Evolutionary conservation across 30 jellyfish, hydroid and myxozoan genomes (phyloP), one percentile per base, ranked within the genome.

Genomic region (Nemopilema nomurai): DNA sequence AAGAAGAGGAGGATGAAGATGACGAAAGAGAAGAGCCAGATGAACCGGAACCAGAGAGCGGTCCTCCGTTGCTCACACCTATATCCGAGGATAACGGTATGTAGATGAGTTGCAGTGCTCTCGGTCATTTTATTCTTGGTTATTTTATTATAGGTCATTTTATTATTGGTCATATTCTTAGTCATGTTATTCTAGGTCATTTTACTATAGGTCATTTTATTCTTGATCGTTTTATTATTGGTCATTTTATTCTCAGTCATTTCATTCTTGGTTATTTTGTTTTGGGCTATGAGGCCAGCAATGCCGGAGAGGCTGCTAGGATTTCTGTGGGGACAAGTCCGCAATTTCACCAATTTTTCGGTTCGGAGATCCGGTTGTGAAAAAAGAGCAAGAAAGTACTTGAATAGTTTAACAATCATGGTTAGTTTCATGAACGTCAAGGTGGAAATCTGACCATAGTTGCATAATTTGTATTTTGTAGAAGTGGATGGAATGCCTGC

Each of bases 1-100:
- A 94, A 79, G 99, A 94, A 25, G 98, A 91, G 22, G 99, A 93
- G 16, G 97, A 94, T n/a, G 97, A 88, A 27, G 99, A 94, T 25
- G 99, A 88, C 20, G 99, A 94, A 52, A 76, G 85, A 69, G 97
- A 89, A 31, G 99, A 88, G 33, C 96, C 92, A 25, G 97, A 88
- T 72, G 99, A 94, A 67, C 88, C 90, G 18, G 97, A 89, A 63
- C 97, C 96, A 9, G 99, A 94, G 69, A 90, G 85, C 57, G 99
- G 99, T 3, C 99, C 99, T 6, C 90, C 97, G 7, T 69, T 94
- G n/a, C 88, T 94, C 24, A 89, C 99, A n/a, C 97, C 99, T 1
- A 84, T 94, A n/a, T 94, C 99, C 20, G 99, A 94, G 79, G 99
- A 94, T 70, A 79, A 62, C 30, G 99, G 99, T 89, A 73, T 0